Conservation (phyloP, 2,113 vertebrate genomes). For the Kryptolebias marmoratus region DNA sequence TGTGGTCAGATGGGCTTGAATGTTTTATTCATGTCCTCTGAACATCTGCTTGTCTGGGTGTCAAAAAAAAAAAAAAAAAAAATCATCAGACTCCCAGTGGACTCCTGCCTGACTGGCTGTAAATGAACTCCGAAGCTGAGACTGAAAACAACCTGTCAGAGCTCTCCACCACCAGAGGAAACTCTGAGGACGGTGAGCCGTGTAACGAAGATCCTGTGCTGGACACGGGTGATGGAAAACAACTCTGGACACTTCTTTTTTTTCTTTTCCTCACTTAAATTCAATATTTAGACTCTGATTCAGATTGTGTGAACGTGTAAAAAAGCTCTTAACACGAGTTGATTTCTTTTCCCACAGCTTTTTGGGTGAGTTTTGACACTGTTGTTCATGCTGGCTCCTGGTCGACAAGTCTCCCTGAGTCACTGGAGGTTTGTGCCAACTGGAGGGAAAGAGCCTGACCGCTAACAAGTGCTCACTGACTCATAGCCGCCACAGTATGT, state of each 20-base stretch:
- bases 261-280: not conserved
- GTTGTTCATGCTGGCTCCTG: conserved; percentile 67
- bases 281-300: conserved; percentile 31
- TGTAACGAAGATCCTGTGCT: conserved; percentile 41
- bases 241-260: conserved; percentile 18
- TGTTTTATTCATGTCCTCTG: conserved; percentile 81
- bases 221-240: conserved; percentile 42
- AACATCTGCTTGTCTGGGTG: conserved; percentile 74
- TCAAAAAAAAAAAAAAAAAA: conserved; percentile 43
- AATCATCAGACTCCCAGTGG: conserved; percentile 67
- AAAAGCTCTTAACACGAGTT: conserved; percentile 36
- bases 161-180: conserved; percentile 46
- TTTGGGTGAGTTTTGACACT: conserved; percentile 72
- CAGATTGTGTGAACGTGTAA: conserved; percentile 39
- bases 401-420: conserved; percentile 75
- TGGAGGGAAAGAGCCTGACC: conserved; percentile 74
- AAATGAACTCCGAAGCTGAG: conserved; percentile 71
- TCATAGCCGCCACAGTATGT: conserved; percentile 77
- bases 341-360: conserved; percentile 56
- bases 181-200: conserved; percentile 51
- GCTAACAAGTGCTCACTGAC: conserved; percentile 81
- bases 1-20: conserved; percentile 65
- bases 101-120: conserved; percentile 66
- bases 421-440: conserved; percentile 74
- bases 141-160: conserved; percentile 75